Evolutionary conservation across 2,888 invertebrate species (phyloP).

Genomic region (Sympetrum striolatum): DNA sequence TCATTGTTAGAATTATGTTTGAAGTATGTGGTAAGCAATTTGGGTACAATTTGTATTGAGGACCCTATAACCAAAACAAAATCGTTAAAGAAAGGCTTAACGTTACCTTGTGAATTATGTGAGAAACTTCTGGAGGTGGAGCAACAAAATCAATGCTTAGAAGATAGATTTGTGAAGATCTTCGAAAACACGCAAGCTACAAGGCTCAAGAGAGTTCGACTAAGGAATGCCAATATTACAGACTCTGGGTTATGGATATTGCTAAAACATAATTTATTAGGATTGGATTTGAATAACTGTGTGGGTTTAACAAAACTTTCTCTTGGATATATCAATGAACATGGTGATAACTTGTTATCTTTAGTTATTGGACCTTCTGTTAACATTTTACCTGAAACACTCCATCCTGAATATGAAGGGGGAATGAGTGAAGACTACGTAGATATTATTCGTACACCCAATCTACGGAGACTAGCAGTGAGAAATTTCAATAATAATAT

Average conservation of each 20-base stretch:
- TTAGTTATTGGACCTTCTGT: slow-evolving; percentile 75
- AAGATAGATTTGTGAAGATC: slow-evolving; percentile 73
- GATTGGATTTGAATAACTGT: slow-evolving; percentile 79
- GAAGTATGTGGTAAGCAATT: slow-evolving; percentile 68
- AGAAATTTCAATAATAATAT: slow-evolving; percentile 58
- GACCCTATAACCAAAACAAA: slow-evolving; percentile 61
- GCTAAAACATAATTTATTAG: slow-evolving; percentile 74
- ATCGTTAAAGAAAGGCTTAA: slow-evolving; percentile 67
- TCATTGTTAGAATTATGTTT: slow-evolving; percentile 70
- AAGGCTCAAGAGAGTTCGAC: slow-evolving; percentile 71
- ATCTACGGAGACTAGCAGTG: slow-evolving; percentile 67
- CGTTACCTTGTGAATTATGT: slow-evolving; percentile 75
- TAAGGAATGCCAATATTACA: slow-evolving; percentile 75
- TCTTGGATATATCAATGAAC: slow-evolving; percentile 71
- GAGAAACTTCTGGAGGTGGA: slow-evolving; percentile 70
- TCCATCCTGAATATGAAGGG: slow-evolving; percentile 50
- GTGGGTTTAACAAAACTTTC: slow-evolving; percentile 69
- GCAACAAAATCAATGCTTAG: slow-evolving; percentile 65
- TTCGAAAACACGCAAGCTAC: slow-evolving; percentile 74
- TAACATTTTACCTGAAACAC: slow-evolving; percentile 65
- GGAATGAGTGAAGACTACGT: slow-evolving; percentile 53
- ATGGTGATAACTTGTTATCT: slow-evolving; percentile 73
- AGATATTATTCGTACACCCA: slow-evolving; percentile 67
- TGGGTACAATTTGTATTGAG: slow-evolving; percentile 67
- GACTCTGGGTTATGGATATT: slow-evolving; percentile 75